A percentile compares a stretch with the other conserved stretches of the same genome.
phyloP scores from a whole-genome alignment of 2,113 vertebrate species.

The Odocoileus hemionus region DNA sequence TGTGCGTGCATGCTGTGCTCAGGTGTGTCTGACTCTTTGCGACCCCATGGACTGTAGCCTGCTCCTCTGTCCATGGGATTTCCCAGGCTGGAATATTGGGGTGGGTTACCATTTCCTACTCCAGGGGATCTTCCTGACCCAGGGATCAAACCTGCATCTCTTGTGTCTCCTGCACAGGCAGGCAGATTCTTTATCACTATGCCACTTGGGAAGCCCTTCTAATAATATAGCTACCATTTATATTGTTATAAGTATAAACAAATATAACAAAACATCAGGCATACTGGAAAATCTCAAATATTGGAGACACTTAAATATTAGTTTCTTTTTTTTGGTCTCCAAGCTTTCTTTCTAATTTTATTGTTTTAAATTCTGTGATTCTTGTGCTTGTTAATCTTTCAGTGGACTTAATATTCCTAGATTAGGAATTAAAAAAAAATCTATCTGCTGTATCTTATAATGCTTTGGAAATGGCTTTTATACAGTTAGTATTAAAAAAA shows the following conservation, averaged over 20 bases:
- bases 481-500: not conserved
- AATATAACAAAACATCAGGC: not conserved
- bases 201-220: not conserved
- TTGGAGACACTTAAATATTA: not conserved
- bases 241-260: not conserved
- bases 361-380: not conserved
- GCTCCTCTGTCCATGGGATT: not conserved
- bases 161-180: not conserved
- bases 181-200: not conserved
- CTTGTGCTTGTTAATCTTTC: not conserved
- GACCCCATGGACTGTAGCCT: not conserved
- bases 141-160: not conserved
- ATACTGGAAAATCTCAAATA: not conserved
- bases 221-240: not conserved
- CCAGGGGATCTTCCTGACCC: not conserved
- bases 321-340: not conserved
- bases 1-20: not conserved
- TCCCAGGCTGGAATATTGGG: not conserved
- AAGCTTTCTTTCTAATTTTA: not conserved
- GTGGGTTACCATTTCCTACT: not conserved
- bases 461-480: not conserved
- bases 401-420: not conserved
- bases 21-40: rapidly evolving
- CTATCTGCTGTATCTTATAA: not conserved
- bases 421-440: not conserved